These are phyloP conservation scores for Lepidurus arcticus DNA, from an alignment of 1,140 invertebrate species.

Conservation along the genomic window DNA sequence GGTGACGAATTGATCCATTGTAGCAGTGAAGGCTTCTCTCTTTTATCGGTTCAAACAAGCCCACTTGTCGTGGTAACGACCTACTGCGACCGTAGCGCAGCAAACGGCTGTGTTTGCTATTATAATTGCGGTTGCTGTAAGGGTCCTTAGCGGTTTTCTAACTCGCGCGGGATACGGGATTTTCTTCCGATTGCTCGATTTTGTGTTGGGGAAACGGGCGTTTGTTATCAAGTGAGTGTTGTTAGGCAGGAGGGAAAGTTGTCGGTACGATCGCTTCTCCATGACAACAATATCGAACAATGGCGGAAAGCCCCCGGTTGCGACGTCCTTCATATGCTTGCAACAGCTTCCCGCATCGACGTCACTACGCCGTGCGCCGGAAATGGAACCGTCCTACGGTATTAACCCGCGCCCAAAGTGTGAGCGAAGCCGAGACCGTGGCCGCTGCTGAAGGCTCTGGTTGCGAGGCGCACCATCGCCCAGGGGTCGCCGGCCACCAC, in stretches of 20 bases:
- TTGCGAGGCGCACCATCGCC: neutral
- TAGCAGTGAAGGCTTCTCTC: neutral
- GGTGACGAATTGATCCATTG: neutral
- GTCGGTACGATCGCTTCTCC: neutral
- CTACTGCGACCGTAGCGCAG: neutral
- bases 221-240: neutral
- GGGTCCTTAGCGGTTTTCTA: neutral
- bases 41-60: neutral
- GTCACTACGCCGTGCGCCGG: slow-evolving; percentile 40
- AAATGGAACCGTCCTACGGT: slow-evolving; percentile 35
- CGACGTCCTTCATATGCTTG: slow-evolving; percentile 40
- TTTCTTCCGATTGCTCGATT: neutral
- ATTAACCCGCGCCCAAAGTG: slow-evolving; percentile 33
- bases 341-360: slow-evolving; percentile 39
- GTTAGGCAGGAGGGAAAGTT: neutral
- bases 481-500: neutral
- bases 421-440: slow-evolving; percentile 29
- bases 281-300: slow-evolving; percentile 14
- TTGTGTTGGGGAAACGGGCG: neutral
- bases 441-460: neutral
- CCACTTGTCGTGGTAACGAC: neutral
- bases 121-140: neutral
- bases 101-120: neutral
- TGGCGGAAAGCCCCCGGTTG: slow-evolving; percentile 20
- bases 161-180: neutral